Percentiles rank a stretch among this genome's conserved stretches.
These are phyloP conservation scores for Sycophila texana DNA, from an alignment of 2,888 invertebrate genomes.

Conservation along the genomic window DNA sequence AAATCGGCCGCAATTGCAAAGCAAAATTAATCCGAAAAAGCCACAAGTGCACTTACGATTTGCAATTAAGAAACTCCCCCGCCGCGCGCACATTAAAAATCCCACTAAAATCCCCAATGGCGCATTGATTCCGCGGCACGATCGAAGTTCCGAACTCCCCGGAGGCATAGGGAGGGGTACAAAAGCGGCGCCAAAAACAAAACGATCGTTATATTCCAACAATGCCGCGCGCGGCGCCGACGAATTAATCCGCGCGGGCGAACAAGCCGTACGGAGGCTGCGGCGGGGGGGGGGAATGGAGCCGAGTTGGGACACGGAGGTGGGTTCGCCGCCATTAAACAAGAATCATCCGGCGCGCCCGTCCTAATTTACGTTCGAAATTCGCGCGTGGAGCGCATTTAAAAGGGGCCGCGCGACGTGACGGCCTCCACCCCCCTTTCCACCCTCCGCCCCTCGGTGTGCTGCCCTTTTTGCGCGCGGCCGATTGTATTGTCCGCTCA, in stretches of 20 bases:
- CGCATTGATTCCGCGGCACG: too few relatives aligned
- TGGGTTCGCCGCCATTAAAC: slow-evolving; percentile 22
- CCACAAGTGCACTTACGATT: too few relatives aligned
- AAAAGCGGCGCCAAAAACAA: neutral
- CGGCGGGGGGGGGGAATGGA: neutral
- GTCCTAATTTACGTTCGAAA: slow-evolving; percentile 16
- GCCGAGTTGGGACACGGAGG: too few relatives aligned
- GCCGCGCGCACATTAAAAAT: too few relatives aligned
- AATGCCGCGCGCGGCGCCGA: neutral
- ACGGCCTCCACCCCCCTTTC: neutral
- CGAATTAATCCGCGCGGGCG: slow-evolving; percentile 23
- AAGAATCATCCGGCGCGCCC: slow-evolving; percentile 9
- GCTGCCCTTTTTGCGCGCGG: neutral
- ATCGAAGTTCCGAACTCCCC: neutral
- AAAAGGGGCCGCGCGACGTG: slow-evolving; percentile 15
- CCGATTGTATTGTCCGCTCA: neutral
- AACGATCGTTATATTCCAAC: slow-evolving; percentile 16
- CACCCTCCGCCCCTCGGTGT: neutral
- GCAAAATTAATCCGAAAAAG: too few relatives aligned
- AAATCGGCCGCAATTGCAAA: too few relatives aligned
- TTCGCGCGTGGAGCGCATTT: slow-evolving; percentile 28
- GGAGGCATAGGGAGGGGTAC: too few relatives aligned
- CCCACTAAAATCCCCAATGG: too few relatives aligned
- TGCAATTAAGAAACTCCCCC: too few relatives aligned
- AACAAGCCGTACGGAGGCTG: neutral